Evolutionary conservation across 35 echinoderm and acorn worm genomes (phyloP).

Genomic region (Strongylocentrotus purpuratus): DNA sequence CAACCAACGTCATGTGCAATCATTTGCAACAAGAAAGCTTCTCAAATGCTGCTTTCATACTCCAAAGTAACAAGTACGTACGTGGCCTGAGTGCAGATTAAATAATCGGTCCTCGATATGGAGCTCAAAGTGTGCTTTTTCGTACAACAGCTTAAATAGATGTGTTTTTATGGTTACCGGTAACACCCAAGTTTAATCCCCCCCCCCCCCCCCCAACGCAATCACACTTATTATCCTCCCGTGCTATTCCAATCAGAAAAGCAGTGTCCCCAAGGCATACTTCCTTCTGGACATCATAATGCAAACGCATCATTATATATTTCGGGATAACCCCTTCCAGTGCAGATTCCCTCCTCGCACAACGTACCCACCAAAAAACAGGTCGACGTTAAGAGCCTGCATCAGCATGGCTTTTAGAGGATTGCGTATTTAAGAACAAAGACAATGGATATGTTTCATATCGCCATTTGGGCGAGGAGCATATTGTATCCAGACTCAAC

Average conservation of each 20-base stretch:
- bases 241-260: not conserved
- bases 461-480: not conserved
- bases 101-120: not conserved
- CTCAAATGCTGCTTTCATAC: not conserved
- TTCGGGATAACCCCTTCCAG: not conserved
- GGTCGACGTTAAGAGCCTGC: not conserved
- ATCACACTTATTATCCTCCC: too few relatives aligned
- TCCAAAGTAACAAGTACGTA: not conserved
- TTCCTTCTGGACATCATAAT: not conserved
- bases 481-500: not conserved
- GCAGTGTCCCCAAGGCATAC: not conserved
- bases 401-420: not conserved
- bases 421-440: not conserved
- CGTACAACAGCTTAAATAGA: not conserved
- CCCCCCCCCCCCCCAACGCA: not conserved
- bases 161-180: not conserved
- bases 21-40: not conserved
- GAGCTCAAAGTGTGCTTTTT: not conserved
- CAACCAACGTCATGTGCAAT: not conserved
- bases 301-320: not conserved
- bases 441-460: not conserved
- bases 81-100: not conserved
- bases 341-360: not conserved
- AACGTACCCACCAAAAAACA: not conserved
- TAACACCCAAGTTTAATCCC: not conserved